phyloP scores from a whole-genome alignment of 2,797 vertebrate species.

The Cuculus canorus region DNA sequence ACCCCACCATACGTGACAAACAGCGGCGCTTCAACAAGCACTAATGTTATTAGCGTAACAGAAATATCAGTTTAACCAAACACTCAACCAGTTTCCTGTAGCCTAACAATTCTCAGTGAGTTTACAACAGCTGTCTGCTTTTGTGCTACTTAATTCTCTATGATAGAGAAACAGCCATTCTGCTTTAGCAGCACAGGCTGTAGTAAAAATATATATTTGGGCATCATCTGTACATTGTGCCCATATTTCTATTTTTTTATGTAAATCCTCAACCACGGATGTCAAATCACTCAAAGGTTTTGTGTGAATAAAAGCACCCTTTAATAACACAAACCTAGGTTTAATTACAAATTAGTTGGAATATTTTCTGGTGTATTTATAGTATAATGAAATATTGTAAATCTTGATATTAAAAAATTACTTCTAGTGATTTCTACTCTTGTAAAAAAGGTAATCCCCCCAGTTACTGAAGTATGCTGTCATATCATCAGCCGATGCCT shows the following conservation, averaged over 20 bases:
- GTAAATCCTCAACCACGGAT: not conserved
- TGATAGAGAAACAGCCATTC: not conserved
- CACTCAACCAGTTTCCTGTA: not conserved
- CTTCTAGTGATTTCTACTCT: not conserved
- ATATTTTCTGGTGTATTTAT: not conserved
- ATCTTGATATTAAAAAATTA: not conserved
- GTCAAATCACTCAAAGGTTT: not conserved
- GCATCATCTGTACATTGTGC: not conserved
- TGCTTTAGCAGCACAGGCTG: not conserved
- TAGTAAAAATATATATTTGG: not conserved
- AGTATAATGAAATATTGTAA: not conserved
- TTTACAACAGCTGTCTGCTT: not conserved
- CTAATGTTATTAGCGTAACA: accelerated
- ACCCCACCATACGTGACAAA: not conserved
- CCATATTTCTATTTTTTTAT: not conserved
- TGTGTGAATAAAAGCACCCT: not conserved
- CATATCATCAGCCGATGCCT: not conserved
- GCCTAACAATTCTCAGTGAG: not conserved
- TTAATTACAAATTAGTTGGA: not conserved
- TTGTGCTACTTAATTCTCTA: not conserved
- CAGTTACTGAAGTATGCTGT: not conserved
- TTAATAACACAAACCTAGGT: not conserved
- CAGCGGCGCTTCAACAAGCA: not conserved
- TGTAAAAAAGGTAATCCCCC: not conserved
- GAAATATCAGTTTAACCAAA: not conserved